Conservation (phyloP, 2,797 vertebrate genomes). For the Luscinia megarhynchos region DNA sequence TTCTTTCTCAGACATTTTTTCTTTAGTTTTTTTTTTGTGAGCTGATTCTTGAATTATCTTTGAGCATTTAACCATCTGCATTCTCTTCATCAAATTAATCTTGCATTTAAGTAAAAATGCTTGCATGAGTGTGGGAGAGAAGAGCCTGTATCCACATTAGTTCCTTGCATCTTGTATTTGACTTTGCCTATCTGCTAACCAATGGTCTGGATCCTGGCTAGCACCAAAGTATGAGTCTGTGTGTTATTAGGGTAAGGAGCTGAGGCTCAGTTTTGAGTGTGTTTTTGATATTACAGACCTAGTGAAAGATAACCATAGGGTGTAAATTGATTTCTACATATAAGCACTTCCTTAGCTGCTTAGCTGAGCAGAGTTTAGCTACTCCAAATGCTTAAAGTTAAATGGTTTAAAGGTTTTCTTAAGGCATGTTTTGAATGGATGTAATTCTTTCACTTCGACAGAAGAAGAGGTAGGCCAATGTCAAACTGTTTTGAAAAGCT, state of each 20-base stretch:
- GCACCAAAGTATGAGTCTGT: neutral
- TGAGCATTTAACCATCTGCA: conserved; percentile 2
- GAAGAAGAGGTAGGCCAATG: neutral
- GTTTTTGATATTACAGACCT: neutral
- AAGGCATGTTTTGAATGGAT: neutral
- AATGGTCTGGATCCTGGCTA: neutral
- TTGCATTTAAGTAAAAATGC: neutral
- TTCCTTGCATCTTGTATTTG: neutral
- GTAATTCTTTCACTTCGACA: neutral
- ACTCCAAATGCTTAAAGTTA: neutral
- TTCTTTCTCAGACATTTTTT: neutral
- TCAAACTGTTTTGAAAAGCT: neutral
- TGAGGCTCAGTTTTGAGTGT: neutral
- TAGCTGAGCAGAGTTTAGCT: neutral
- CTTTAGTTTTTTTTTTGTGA: conserved; percentile 4
- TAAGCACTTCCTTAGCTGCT: neutral
- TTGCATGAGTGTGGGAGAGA: neutral
- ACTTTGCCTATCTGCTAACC: neutral
- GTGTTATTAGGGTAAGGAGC: neutral
- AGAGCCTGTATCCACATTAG: neutral
- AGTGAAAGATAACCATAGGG: neutral
- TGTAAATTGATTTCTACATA: neutral
- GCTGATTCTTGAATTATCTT: conserved; percentile 4
- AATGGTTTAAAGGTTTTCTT: neutral
- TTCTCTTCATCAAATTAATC: neutral